These are phyloP conservation scores for Eublepharis macularius DNA, from an alignment of 2,113 vertebrate genomes.

Conservation along the genomic window DNA sequence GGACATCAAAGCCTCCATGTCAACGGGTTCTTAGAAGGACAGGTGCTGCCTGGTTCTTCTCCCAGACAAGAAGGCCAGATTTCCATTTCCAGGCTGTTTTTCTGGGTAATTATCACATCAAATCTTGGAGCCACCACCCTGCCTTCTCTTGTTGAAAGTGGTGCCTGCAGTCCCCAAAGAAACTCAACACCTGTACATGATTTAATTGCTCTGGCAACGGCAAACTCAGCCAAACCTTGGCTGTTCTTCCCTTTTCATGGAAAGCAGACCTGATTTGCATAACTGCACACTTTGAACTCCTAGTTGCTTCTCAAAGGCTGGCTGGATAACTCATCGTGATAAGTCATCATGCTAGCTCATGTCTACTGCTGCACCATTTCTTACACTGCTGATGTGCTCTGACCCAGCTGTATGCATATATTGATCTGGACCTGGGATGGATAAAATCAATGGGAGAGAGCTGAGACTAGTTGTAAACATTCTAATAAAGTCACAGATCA, in stretches of 20 bases:
- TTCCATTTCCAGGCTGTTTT: slow-evolving; percentile 13
- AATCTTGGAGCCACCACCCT: not conserved
- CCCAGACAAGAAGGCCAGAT: not conserved
- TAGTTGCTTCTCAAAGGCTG: not conserved
- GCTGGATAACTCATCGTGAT: not conserved
- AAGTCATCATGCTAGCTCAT: not conserved
- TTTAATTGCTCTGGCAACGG: slow-evolving; percentile 15
- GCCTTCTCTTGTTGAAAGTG: not conserved
- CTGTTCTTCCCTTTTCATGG: not conserved
- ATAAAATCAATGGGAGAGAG: not conserved
- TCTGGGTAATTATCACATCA: slow-evolving; percentile 14
- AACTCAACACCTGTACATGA: not conserved
- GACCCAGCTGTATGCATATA: not conserved
- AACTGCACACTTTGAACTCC: not conserved
- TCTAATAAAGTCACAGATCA: not conserved
- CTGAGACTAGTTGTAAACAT: not conserved
- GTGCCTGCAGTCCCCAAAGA: not conserved
- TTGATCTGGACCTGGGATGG: not conserved
- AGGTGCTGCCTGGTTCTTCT: slow-evolving; percentile 7
- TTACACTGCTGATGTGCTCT: not conserved
- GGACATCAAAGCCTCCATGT: not conserved
- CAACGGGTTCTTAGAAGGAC: not conserved
- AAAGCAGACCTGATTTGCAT: slow-evolving; percentile 9
- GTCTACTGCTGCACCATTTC: not conserved
- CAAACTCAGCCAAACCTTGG: not conserved